These are phyloP conservation scores for Chaetodon trifasciatus DNA, from an alignment of 2,797 vertebrate species.

Conservation along the genomic window DNA sequence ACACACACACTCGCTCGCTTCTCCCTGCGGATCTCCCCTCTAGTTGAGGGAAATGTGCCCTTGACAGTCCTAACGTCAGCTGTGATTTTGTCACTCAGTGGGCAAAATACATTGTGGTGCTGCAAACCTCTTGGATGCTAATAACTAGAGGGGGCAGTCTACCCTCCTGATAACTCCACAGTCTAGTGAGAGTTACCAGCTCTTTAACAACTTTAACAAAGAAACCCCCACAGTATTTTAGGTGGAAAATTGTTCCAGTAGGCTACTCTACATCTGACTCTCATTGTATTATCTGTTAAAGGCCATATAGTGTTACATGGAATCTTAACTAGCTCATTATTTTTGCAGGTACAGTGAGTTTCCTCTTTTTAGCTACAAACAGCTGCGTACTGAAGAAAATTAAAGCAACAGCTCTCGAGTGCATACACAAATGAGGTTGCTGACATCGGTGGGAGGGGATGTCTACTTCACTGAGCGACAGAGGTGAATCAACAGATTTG, in stretches of 20 bases:
- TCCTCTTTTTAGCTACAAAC: conserved; percentile 42
- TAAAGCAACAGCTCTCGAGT: conserved; percentile 56
- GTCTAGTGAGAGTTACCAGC: conserved; percentile 43
- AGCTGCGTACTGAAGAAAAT: conserved; percentile 39
- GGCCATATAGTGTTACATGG: conserved; percentile 10
- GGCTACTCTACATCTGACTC: neutral
- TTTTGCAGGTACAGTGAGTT: conserved; percentile 43
- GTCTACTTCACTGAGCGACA: conserved; percentile 59
- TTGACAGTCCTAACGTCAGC: conserved; percentile 80
- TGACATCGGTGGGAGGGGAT: conserved; percentile 55
- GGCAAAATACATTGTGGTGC: conserved; percentile 64
- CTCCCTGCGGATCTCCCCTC: conserved; percentile 76
- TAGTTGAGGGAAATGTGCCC: conserved; percentile 80
- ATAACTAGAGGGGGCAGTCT: conserved; percentile 58
- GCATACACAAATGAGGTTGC: conserved; percentile 59
- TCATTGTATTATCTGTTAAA: conserved; percentile 41
- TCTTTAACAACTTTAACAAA: conserved; percentile 55
- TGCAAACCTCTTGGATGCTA: conserved; percentile 62
- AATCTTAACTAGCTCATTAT: conserved; percentile 58
- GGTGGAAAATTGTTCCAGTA: conserved; percentile 16
- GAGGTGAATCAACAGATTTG: conserved; percentile 82
- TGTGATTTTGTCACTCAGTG: conserved; percentile 83
- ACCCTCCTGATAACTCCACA: conserved; percentile 47
- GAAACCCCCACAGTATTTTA: conserved; percentile 15
- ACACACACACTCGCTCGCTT: conserved; percentile 68